phyloP scores from a whole-genome alignment of 2,797 vertebrate genomes.

The Brachyrhaphis roseni region DNA sequence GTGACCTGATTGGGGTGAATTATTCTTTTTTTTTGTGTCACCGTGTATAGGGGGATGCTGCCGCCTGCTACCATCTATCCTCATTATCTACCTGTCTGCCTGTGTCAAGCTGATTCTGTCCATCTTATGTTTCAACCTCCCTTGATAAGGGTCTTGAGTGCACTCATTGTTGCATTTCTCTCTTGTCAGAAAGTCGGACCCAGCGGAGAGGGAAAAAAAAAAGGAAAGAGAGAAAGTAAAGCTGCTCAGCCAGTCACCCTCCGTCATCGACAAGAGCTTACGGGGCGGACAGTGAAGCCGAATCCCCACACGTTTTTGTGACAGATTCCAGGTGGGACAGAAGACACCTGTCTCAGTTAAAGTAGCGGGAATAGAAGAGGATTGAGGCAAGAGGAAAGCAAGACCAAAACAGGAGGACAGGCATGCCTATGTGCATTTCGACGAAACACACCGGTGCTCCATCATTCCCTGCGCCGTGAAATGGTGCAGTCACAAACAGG shows the following conservation, averaged over 20 bases:
- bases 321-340: slow-evolving; percentile 35
- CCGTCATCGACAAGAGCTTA: slow-evolving; percentile 26
- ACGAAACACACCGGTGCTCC: slow-evolving; percentile 49
- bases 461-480: slow-evolving; percentile 44
- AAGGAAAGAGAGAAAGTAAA: slow-evolving; percentile 20
- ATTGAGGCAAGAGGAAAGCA: background rate
- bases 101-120: slow-evolving; percentile 45
- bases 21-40: slow-evolving; percentile 13
- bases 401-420: slow-evolving; percentile 15
- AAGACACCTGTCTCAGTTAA: slow-evolving; percentile 10
- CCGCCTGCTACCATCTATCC: slow-evolving; percentile 62
- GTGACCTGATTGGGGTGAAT: slow-evolving; percentile 46
- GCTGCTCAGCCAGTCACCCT: slow-evolving; percentile 35
- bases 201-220: slow-evolving; percentile 32
- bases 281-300: slow-evolving; percentile 15
- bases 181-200: slow-evolving; percentile 59
- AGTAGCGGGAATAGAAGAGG: slow-evolving; percentile 4
- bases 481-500: slow-evolving; percentile 20
- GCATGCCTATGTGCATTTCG: slow-evolving; percentile 47
- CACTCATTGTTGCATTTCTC: slow-evolving; percentile 58
- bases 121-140: slow-evolving; percentile 46
- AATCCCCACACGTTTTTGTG: slow-evolving; percentile 29
- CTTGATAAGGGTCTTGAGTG: slow-evolving; percentile 55
- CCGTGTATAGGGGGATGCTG: slow-evolving; percentile 46
- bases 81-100: slow-evolving; percentile 67